phyloP scores from a whole-genome alignment of 1,140 invertebrate species.

The Drosophila melanica region DNA sequence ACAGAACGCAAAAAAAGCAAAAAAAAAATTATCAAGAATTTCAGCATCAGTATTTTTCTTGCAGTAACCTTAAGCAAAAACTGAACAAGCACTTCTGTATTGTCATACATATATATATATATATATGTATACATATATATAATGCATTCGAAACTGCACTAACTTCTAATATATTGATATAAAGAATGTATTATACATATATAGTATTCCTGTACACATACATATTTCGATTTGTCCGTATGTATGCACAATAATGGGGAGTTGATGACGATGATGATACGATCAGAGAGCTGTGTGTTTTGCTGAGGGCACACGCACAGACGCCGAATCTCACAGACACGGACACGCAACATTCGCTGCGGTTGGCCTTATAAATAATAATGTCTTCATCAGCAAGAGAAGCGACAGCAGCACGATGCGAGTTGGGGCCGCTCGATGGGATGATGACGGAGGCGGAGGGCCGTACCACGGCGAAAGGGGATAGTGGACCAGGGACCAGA shows the following conservation, averaged over 20 bases:
- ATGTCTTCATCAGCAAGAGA: conserved; percentile 55
- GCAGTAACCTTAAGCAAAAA: too few relatives aligned
- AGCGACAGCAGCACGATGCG: conserved; percentile 35
- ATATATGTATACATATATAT: neutral
- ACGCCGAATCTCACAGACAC: neutral
- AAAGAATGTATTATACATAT: neutral
- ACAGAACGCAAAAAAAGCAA: too few relatives aligned
- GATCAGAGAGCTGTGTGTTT: conserved; percentile 17
- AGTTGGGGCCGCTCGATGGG: conserved; percentile 9
- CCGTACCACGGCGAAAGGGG: too few relatives aligned
- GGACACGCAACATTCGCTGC: conserved; percentile 43
- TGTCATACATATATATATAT: neutral
- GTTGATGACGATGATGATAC: conserved; percentile 28
- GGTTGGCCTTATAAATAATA: conserved; percentile 55
- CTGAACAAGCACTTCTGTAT: neutral
- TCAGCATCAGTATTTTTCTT: too few relatives aligned
- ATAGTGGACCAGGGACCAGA: neutral
- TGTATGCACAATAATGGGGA: conserved; percentile 10
- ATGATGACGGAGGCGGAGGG: neutral
- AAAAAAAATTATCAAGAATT: too few relatives aligned
- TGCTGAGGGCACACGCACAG: conserved; percentile 14
- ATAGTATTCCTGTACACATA: neutral
- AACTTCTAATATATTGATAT: neutral
- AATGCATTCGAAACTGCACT: too few relatives aligned
- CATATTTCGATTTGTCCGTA: neutral